Evolutionary conservation across 1,140 invertebrate genomes (phyloP).

Genomic region (Cephus cinctus): DNA sequence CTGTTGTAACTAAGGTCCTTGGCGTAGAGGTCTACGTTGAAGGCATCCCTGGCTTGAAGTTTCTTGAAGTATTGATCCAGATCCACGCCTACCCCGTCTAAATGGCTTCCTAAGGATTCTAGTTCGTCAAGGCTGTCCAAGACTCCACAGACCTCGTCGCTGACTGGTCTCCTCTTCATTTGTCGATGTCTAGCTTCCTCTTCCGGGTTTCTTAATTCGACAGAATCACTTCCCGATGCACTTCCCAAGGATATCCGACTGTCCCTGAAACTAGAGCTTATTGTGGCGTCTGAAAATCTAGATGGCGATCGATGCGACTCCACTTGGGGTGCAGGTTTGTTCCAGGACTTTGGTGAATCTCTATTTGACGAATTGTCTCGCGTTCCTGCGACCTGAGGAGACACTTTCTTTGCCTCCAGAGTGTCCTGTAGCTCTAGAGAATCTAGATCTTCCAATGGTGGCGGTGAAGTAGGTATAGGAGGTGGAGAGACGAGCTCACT

Average conservation of each 20-base stretch:
- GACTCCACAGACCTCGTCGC: constrained; percentile 59
- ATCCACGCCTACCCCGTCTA: constrained; percentile 62
- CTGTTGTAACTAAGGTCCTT: constrained; percentile 47
- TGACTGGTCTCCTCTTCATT: constrained; percentile 69
- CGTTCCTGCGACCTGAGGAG: constrained; percentile 24
- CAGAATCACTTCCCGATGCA: constrained; percentile 42
- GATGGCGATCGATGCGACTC: constrained; percentile 35
- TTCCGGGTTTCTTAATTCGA: constrained; percentile 60
- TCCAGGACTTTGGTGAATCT: constrained; percentile 40
- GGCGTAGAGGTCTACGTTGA: constrained; percentile 47
- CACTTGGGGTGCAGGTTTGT: constrained; percentile 33
- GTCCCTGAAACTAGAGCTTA: constrained; percentile 40
- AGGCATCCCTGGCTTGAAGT: constrained; percentile 56
- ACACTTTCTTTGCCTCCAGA: constrained; percentile 37
- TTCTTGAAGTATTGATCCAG: constrained; percentile 68
- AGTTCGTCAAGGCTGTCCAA: constrained; percentile 58
- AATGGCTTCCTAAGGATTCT: constrained; percentile 61
- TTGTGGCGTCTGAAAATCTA: constrained; percentile 37
- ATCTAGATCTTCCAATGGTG: constrained; percentile 68
- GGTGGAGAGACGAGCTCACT: constrained; percentile 79
- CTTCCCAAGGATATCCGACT: constrained; percentile 44
- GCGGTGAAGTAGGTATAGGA: constrained; percentile 75
- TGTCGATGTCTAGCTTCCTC: constrained; percentile 59
- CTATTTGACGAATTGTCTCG: constrained; percentile 23
- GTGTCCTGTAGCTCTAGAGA: constrained; percentile 48